A percentile compares a stretch with the other conserved stretches of the same genome.
These are phyloP conservation scores for Micrasema minimum DNA, from an alignment of 1,140 invertebrate species.

Conservation along the genomic window DNA sequence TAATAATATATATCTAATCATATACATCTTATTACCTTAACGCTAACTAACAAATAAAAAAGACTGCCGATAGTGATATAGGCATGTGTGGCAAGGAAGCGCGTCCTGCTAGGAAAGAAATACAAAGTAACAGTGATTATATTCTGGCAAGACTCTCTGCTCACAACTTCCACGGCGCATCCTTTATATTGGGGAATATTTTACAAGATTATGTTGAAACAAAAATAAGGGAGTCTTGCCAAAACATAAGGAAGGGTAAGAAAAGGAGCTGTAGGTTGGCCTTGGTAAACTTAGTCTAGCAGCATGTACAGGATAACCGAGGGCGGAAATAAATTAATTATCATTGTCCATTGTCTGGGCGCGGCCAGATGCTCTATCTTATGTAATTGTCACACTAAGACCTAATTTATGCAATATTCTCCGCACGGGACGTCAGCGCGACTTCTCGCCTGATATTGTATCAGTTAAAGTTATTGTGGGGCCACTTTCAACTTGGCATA, in stretches of 20 bases:
- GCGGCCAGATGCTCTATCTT: slow-evolving; percentile 6
- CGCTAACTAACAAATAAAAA: slow-evolving; percentile 41
- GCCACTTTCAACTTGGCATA: not conserved
- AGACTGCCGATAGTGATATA: slow-evolving; percentile 35
- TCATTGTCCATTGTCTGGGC: slow-evolving; percentile 27
- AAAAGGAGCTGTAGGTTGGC: not conserved
- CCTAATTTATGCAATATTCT: slow-evolving; percentile 40
- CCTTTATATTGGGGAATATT: slow-evolving; percentile 25
- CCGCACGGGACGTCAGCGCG: slow-evolving; percentile 8
- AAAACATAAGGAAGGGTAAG: not conserved
- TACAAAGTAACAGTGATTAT: slow-evolving; percentile 1
- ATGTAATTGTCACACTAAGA: slow-evolving; percentile 22
- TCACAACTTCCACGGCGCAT: not conserved
- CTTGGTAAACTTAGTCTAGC: slow-evolving; percentile 22
- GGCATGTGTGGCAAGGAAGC: slow-evolving; percentile 41
- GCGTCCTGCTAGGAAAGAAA: slow-evolving; percentile 10
- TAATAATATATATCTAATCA: slow-evolving; percentile 43
- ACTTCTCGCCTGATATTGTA: not conserved
- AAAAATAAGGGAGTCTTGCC: slow-evolving; percentile 9
- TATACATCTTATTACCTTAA: slow-evolving; percentile 43
- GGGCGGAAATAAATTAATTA: not conserved
- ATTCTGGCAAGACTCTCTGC: slow-evolving; percentile 8
- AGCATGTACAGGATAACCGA: slow-evolving; percentile 9
- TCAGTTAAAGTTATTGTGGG: not conserved
- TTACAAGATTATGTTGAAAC: slow-evolving; percentile 34